These are phyloP conservation scores for Micropoecilia bifurca DNA, from an alignment of 2,797 vertebrate genomes.

Conservation along the genomic window DNA sequence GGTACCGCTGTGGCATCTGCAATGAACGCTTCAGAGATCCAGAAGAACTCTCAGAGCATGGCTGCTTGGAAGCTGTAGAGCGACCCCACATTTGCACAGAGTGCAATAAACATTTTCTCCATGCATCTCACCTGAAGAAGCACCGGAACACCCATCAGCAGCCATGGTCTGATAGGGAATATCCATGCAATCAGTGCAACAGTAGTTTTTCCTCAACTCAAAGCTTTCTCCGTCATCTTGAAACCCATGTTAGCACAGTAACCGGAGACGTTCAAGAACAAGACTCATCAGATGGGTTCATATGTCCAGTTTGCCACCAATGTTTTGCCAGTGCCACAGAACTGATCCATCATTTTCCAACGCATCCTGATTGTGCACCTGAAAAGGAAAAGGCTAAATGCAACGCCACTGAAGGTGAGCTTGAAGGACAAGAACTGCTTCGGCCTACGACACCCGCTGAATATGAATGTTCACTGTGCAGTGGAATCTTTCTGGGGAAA, in stretches of 20 bases:
- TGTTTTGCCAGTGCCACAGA: slow-evolving; percentile 68
- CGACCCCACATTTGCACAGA: slow-evolving; percentile 76
- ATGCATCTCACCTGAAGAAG: slow-evolving; percentile 81
- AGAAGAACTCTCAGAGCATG: slow-evolving; percentile 82
- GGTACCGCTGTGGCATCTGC: slow-evolving; percentile 81
- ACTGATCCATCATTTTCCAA: slow-evolving; percentile 74
- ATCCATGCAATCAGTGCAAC: slow-evolving; percentile 78
- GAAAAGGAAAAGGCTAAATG: slow-evolving; percentile 62
- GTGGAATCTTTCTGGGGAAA: slow-evolving; percentile 69
- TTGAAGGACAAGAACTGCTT: slow-evolving; percentile 63
- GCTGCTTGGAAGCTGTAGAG: slow-evolving; percentile 75
- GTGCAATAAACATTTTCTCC: slow-evolving; percentile 81
- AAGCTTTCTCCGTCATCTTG: slow-evolving; percentile 74
- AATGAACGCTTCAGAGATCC: slow-evolving; percentile 74
- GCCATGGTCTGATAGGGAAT: slow-evolving; percentile 51
- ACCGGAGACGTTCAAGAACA: slow-evolving; percentile 11
- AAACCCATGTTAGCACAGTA: slow-evolving; percentile 59
- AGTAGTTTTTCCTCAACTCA: slow-evolving; percentile 68
- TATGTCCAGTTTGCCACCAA: slow-evolving; percentile 79
- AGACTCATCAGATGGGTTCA: slow-evolving; percentile 44
- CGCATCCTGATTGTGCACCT: slow-evolving; percentile 60
- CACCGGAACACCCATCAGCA: slow-evolving; percentile 73
- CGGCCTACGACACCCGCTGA: slow-evolving; percentile 66
- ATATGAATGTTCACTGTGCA: slow-evolving; percentile 79
- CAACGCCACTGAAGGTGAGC: slow-evolving; percentile 47